A percentile compares a stretch with the other conserved stretches of the same genome.
Evolutionary conservation across 2,113 vertebrate genomes (phyloP).

Genomic region (Pterocles burchelli): DNA sequence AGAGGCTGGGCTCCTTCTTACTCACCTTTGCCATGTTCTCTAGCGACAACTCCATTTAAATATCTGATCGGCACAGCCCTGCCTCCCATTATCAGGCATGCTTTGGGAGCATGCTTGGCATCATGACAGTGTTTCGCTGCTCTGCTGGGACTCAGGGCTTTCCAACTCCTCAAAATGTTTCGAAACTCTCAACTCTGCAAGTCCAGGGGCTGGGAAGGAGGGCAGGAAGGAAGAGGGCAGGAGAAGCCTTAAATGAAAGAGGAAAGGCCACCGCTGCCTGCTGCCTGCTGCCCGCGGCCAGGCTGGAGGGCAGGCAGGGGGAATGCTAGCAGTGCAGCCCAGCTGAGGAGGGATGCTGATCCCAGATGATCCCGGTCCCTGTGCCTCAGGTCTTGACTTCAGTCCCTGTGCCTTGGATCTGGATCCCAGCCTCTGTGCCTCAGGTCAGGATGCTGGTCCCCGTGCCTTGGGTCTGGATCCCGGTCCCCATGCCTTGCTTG

Average conservation of each 20-base stretch:
- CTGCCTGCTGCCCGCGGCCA: accelerated
- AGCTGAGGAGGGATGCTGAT: accelerated
- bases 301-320: background rate
- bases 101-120: background rate
- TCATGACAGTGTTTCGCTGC: background rate
- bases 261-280: background rate
- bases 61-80: constrained; percentile 17
- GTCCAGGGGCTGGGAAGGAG: background rate
- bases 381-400: background rate
- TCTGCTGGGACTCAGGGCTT: background rate
- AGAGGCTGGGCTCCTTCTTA: background rate
- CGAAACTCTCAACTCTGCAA: background rate
- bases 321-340: too few relatives aligned
- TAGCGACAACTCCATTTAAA: background rate
- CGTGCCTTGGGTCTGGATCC: background rate
- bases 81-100: background rate
- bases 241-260: background rate
- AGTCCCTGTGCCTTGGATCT: background rate
- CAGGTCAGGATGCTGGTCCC: background rate
- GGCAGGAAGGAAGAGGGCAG: background rate
- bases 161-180: background rate
- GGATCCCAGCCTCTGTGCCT: background rate
- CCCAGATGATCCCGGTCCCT: accelerated
- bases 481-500: background rate
- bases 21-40: background rate